Conservation (phyloP, 2,797 vertebrate genomes). For the Rhynchonycteris naso region DNA sequence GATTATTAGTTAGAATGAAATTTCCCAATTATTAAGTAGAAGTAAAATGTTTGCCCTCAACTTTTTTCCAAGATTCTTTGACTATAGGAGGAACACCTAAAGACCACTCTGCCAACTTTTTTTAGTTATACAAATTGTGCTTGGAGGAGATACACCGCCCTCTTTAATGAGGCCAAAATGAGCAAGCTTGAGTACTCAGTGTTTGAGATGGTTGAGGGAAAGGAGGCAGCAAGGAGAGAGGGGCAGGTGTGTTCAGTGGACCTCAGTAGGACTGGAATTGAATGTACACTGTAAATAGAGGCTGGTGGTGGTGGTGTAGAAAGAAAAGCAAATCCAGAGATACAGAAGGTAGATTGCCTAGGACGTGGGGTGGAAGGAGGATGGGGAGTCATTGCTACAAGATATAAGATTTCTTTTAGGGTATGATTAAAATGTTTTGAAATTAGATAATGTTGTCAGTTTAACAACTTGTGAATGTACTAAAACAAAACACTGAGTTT, state of each 20-base stretch:
- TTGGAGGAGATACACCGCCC: neutral
- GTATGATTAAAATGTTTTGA: neutral
- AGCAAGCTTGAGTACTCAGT: neutral
- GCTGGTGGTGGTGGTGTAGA: neutral
- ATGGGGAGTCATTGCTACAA: neutral
- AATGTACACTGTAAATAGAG: neutral
- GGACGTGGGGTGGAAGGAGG: neutral
- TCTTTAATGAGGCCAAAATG: neutral
- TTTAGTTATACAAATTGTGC: neutral
- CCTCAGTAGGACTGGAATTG: neutral
- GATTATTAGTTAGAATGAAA: neutral
- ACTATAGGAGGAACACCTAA: neutral
- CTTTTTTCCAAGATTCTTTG: neutral
- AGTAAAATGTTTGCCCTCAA: neutral
- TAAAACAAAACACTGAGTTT: neutral
- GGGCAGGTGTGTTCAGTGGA: neutral
- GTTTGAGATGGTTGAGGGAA: neutral
- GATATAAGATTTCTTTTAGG: neutral
- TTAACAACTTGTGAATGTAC: neutral
- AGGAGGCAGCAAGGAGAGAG: neutral
- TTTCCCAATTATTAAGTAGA: neutral
- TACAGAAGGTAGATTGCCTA: neutral
- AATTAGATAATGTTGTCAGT: neutral
- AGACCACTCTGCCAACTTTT: neutral
- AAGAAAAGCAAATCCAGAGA: neutral